Evolutionary conservation across 2,888 invertebrate species (phyloP), one percentile per base, ranked within the genome.

Genomic region (Epirrita christyi): DNA sequence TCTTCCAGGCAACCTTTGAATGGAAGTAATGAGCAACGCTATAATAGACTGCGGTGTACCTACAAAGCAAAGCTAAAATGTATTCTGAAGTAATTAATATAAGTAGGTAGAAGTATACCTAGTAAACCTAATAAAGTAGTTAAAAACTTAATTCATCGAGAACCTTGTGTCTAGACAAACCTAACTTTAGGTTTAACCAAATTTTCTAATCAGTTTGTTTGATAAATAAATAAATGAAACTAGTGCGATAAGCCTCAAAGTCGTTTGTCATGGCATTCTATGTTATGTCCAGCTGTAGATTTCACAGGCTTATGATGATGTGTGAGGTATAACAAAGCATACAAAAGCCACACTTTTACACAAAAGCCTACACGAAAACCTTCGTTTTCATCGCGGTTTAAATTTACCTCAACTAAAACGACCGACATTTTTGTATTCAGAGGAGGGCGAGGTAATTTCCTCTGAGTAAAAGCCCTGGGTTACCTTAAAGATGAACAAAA

Each of bases 401-500:
- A 64, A 57, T 63, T 59, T 61, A 57, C 62, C 49, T 36, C 49
- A 61, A 61, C 65, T 60, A 64, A n/a, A 64, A 60, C 61, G 60
- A 61, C 56, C 55, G 45, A 29, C 59, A 59, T 65, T 64, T 72
- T 71, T 66, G 69, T 71, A 74, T 70, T 68, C 67, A 61, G 57
- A 64, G 66, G 70, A 67, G 67, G 70, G 62, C 70, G 61, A 66
- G 64, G 73, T 80, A 80, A 83, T 83, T 83, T 80, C 80, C 78
- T 80, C 68, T 67, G 72, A 77, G 75, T 77, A 78, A 81, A 78
- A 66, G 70, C 68, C 66, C 67, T 65, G 72, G 72, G 69, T 70
- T 61, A 71, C 72, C 74, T 69, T 72, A 71, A 71, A 78, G 78
- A 80, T 74, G 77, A 70, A 69, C 74, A 79, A 80, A 83, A 83